A percentile compares a stretch with the other conserved stretches of the same genome.
Conservation (phyloP, 1,140 invertebrate species). For the Coptotermes formosanus region DNA sequence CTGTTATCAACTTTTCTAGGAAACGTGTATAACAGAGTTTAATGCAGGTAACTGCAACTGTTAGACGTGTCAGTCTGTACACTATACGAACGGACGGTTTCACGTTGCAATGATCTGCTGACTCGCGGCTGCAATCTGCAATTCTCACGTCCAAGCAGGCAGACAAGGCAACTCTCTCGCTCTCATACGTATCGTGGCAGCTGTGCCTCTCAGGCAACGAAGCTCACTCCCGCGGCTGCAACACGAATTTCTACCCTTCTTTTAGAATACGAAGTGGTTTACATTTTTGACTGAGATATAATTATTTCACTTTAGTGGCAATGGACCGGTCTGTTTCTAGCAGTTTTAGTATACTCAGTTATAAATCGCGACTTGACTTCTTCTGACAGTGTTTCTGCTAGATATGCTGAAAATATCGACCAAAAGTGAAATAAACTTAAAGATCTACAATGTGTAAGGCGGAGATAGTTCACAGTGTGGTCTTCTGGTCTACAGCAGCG, state of each 20-base stretch:
- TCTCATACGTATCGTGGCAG: not conserved
- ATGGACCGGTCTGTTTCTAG: not conserved
- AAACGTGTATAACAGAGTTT: too few relatives aligned
- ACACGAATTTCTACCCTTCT: not conserved
- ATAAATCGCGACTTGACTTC: too few relatives aligned
- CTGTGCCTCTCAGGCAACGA: not conserved
- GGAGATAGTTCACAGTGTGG: too few relatives aligned
- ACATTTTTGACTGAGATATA: not conserved
- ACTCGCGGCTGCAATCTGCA: not conserved
- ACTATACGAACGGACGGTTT: too few relatives aligned
- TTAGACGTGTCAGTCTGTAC: too few relatives aligned
- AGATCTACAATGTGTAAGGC: too few relatives aligned
- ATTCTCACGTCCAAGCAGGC: not conserved
- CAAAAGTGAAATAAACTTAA: too few relatives aligned
- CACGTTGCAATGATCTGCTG: not conserved
- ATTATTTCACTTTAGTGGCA: not conserved
- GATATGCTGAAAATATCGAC: too few relatives aligned
- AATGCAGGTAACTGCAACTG: too few relatives aligned
- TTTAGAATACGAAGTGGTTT: not conserved
- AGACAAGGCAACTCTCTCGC: not conserved
- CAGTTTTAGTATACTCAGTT: not conserved
- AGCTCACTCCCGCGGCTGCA: not conserved
- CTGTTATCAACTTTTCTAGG: too few relatives aligned
- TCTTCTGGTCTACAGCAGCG: too few relatives aligned
- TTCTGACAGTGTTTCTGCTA: too few relatives aligned